These are phyloP conservation scores for Tolmerus cingulatus DNA, from an alignment of 2,888 invertebrate genomes.

Conservation along the genomic window DNA sequence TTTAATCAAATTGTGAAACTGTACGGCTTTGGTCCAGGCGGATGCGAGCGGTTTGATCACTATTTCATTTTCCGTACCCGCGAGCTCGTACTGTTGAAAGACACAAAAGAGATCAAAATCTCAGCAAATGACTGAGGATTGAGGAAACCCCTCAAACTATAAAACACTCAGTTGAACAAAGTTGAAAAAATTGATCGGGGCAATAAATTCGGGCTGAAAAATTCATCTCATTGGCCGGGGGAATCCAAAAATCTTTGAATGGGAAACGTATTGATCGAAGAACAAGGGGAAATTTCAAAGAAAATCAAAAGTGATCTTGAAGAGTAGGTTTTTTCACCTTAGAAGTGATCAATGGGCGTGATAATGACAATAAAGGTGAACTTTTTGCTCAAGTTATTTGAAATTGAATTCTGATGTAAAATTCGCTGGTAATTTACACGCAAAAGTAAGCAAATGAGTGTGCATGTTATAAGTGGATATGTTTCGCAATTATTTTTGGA, in stretches of 20 bases:
- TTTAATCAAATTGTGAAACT: neutral
- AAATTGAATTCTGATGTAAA: neutral
- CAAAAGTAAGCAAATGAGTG: neutral
- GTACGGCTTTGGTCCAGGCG: neutral
- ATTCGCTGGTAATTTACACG: neutral
- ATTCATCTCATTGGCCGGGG: neutral
- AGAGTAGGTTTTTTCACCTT: neutral
- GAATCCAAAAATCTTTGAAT: neutral
- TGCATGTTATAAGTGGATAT: neutral
- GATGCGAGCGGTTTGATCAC: neutral
- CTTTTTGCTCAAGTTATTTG: neutral
- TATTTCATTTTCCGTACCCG: neutral
- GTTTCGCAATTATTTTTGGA: neutral
- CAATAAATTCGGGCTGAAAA: neutral
- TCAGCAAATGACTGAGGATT: neutral
- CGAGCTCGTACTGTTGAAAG: neutral
- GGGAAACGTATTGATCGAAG: neutral
- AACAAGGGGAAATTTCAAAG: neutral
- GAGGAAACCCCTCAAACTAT: neutral
- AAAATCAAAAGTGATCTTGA: neutral
- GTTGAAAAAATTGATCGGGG: neutral
- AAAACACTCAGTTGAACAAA: neutral
- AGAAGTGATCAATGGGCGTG: neutral
- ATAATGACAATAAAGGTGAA: neutral
- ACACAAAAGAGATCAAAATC: neutral